Conservation (phyloP, 2,888 invertebrate species). For the Trachelus troglodyta region DNA sequence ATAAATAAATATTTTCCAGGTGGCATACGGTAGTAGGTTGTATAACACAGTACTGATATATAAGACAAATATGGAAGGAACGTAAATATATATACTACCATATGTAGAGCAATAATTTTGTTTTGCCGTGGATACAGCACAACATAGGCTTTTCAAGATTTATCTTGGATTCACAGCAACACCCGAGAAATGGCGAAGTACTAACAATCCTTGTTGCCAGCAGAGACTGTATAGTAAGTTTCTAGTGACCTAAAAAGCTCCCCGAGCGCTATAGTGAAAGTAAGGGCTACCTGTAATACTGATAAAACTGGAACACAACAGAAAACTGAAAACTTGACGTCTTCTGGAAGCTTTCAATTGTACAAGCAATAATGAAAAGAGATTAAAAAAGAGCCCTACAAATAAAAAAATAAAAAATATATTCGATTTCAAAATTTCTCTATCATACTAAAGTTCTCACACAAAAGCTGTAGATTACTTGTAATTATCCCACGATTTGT, state of each 20-base stretch:
- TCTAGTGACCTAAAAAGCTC: background rate
- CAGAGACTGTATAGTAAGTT: background rate
- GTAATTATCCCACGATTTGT: background rate
- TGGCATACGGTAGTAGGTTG: background rate
- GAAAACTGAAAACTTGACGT: background rate
- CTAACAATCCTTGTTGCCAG: background rate
- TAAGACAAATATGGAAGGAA: background rate
- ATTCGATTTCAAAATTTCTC: too few relatives aligned
- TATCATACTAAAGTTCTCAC: too few relatives aligned
- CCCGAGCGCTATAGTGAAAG: background rate
- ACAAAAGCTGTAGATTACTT: background rate
- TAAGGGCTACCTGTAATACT: background rate
- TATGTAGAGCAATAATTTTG: background rate
- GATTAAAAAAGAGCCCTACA: too few relatives aligned
- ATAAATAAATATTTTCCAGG: background rate
- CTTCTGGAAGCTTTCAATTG: background rate
- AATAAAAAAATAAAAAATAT: too few relatives aligned
- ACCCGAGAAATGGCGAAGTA: background rate
- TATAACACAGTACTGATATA: background rate
- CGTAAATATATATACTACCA: background rate
- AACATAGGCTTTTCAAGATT: background rate
- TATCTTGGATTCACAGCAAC: background rate
- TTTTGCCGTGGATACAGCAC: background rate
- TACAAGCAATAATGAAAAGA: background rate
- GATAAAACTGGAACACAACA: background rate